Conservation (phyloP, 1,140 invertebrate species). For the Manduca sexta region DNA sequence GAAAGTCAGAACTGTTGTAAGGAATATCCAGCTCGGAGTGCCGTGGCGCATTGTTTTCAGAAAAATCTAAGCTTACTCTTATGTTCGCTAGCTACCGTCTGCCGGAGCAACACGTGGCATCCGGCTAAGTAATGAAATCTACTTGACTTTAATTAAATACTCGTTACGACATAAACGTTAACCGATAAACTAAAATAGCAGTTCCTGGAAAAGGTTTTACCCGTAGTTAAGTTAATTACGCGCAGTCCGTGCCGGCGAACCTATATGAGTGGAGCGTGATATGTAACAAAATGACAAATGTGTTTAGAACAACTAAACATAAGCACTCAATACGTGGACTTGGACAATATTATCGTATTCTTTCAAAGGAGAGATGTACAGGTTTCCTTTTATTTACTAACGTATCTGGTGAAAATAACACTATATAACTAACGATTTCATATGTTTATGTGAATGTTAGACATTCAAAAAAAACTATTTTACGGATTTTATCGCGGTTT, state of each 20-base stretch:
- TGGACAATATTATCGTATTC: no score
- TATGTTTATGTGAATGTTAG: no score
- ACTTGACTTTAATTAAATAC: conserved; percentile 43
- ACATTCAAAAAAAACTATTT: no score
- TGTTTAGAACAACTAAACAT: no score
- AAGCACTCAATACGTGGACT: no score
- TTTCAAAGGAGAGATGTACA: no score
- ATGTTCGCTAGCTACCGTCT: conserved; percentile 23
- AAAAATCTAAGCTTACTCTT: conserved; percentile 64
- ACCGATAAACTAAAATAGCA: conserved; percentile 26
- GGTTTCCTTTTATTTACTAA: no score
- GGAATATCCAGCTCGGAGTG: conserved; percentile 57
- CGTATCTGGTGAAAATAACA: no score
- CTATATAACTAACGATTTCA: no score
- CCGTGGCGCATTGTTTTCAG: conserved; percentile 59
- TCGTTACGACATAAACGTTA: conserved; percentile 25
- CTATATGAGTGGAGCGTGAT: no score
- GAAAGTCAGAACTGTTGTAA: conserved; percentile 68
- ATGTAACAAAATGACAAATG: no score
- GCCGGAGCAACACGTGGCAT: conserved; percentile 55
- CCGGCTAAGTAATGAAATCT: conserved; percentile 56
- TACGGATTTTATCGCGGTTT: no score
- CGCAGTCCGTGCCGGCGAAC: background rate
- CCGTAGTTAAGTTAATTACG: conserved; percentile 11
- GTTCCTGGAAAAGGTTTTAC: conserved; percentile 22